A percentile compares a stretch with the other conserved stretches of the same genome.
Conservation (phyloP, 2,888 invertebrate species). For the Zaprionus bogoriensis region DNA sequence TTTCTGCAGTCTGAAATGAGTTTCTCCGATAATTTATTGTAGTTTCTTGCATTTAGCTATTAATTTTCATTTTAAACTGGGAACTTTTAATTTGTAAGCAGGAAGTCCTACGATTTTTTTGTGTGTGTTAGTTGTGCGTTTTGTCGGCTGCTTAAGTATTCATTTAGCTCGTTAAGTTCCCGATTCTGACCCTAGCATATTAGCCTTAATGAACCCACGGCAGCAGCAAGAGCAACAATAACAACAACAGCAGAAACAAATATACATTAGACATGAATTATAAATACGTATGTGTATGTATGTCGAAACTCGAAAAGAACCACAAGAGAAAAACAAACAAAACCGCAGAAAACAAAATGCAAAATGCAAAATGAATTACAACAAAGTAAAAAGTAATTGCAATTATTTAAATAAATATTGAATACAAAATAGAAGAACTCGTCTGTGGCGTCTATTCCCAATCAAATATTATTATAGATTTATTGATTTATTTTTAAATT, state of each 20-base stretch:
- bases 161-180: conserved; percentile 58
- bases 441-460: no score
- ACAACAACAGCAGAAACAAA: conserved; percentile 17
- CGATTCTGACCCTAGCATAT: conserved; percentile 36
- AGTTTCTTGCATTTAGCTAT: conserved; percentile 22
- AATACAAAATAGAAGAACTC: conserved; percentile 51
- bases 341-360: conserved; percentile 24
- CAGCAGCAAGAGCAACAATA: conserved; percentile 21
- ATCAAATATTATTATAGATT: no score
- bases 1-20: neutral
- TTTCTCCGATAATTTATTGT: conserved; percentile 13
- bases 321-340: conserved; percentile 6
- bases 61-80: neutral
- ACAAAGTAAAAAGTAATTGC: conserved; percentile 54
- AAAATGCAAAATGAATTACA: conserved; percentile 34
- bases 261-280: conserved; percentile 44
- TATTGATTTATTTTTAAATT: neutral
- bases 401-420: conserved; percentile 76
- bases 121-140: neutral
- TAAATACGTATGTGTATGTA: conserved; percentile 25
- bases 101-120: neutral
- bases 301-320: conserved; percentile 5
- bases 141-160: conserved; percentile 56
- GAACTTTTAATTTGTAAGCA: neutral
- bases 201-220: conserved; percentile 35